phyloP scores from a whole-genome alignment of 2,888 invertebrate genomes.

The Hofmannophila pseudospretella region DNA sequence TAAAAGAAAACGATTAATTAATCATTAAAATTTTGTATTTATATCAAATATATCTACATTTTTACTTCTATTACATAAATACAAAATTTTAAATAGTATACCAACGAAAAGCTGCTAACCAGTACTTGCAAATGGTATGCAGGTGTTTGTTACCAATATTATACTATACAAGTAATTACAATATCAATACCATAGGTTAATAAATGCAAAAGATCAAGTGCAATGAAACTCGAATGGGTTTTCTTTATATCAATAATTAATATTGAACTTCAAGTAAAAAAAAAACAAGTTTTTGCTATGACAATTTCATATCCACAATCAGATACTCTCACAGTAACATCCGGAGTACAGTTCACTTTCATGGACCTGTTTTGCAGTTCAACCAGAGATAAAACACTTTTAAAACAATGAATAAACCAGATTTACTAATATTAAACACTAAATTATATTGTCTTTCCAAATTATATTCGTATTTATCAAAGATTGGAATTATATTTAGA shows the following conservation, averaged over 20 bases:
- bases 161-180: conserved; percentile 79
- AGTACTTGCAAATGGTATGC: conserved; percentile 73
- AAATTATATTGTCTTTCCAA: conserved; percentile 78
- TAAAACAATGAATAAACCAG: conserved; percentile 74
- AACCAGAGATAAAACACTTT: conserved; percentile 73
- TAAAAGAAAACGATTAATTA: conserved; percentile 69
- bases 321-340: conserved; percentile 47
- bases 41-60: conserved; percentile 78
- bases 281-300: conserved; percentile 43
- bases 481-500: conserved; percentile 57
- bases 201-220: conserved; percentile 79
- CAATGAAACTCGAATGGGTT: conserved; percentile 65
- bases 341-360: conserved; percentile 55
- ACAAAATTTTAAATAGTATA: conserved; percentile 76
- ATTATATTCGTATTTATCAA: conserved; percentile 57
- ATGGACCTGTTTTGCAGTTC: conserved; percentile 56
- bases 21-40: conserved; percentile 77
- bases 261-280: conserved; percentile 59
- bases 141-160: conserved; percentile 71
- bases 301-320: conserved; percentile 50
- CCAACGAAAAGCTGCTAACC: conserved; percentile 76
- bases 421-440: conserved; percentile 76
- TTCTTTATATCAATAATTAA: conserved; percentile 52
- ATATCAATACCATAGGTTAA: conserved; percentile 79
- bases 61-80: conserved; percentile 78